Percentiles rank a stretch among this genome's conserved stretches.
phyloP scores from a whole-genome alignment of 2,113 vertebrate genomes.

The Dendrocopos noguchii region DNA sequence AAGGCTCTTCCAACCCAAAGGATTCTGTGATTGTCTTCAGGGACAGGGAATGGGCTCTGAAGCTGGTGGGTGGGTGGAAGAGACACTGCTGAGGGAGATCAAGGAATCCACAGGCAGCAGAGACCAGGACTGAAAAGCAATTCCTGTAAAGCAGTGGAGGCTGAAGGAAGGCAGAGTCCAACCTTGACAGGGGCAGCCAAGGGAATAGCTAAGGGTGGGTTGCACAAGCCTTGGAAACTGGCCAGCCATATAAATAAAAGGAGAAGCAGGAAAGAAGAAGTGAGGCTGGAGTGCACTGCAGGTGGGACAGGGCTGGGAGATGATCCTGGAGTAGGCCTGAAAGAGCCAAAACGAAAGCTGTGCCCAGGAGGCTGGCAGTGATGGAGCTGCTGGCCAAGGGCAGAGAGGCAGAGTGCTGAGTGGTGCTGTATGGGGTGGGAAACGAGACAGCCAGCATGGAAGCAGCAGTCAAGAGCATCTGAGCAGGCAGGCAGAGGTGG shows the following conservation, averaged over 20 bases:
- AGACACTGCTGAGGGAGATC: neutral
- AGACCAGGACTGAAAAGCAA: neutral
- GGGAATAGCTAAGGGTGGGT: neutral
- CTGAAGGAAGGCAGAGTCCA: neutral
- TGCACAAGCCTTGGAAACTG: neutral
- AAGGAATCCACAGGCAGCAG: neutral
- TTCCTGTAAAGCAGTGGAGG: neutral
- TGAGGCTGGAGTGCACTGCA: neutral
- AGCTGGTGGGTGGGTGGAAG: neutral
- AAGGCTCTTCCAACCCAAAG: no score
- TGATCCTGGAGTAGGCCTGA: neutral
- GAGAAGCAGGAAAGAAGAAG: conserved; percentile 25
- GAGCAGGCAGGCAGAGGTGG: neutral
- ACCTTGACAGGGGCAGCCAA: neutral
- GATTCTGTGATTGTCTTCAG: neutral
- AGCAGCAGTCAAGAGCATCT: neutral
- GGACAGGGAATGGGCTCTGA: accelerated
- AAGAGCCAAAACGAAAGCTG: neutral
- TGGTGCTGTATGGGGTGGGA: neutral
- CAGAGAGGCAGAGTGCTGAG: neutral
- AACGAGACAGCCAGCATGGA: neutral
- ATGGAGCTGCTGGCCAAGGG: neutral
- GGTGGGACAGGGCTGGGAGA: neutral
- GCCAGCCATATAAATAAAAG: neutral
- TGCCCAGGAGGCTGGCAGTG: neutral